Evolutionary conservation across 2,888 invertebrate species (phyloP).

Genomic region (Brachyptera risi): DNA sequence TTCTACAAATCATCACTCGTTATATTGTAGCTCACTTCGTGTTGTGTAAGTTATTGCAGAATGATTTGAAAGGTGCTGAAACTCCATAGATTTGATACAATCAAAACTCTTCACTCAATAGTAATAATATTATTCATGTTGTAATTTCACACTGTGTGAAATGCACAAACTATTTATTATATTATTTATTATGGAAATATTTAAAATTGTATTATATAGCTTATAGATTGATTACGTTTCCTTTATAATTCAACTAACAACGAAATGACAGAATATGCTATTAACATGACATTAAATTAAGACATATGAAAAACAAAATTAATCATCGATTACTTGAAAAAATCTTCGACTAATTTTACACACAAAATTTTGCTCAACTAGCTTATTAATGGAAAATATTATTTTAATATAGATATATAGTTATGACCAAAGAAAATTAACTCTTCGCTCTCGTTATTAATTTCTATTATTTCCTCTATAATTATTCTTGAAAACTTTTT

Average conservation of each 20-base stretch:
- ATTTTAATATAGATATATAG: background rate
- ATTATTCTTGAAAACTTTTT: background rate
- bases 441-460: too few species aligned
- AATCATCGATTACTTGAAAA: conserved; percentile 5
- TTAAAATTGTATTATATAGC: too few species aligned
- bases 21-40: background rate
- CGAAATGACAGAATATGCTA: too few species aligned
- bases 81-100: background rate
- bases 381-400: conserved; percentile 3
- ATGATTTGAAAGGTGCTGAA: background rate
- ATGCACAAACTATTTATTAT: background rate
- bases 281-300: too few species aligned
- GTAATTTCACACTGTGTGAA: background rate
- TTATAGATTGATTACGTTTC: too few species aligned
- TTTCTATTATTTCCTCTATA: background rate
- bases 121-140: background rate
- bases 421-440: conserved; percentile 5
- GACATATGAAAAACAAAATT: conserved; percentile 3
- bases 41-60: background rate
- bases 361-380: conserved; percentile 21
- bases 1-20: too few species aligned
- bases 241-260: too few species aligned
- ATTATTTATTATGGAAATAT: too few species aligned
- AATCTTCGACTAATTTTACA: conserved; percentile 9
- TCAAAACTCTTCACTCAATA: background rate